Evolutionary conservation across 2,113 vertebrate genomes (phyloP).

Genomic region (Microcebus griseorufus): DNA sequence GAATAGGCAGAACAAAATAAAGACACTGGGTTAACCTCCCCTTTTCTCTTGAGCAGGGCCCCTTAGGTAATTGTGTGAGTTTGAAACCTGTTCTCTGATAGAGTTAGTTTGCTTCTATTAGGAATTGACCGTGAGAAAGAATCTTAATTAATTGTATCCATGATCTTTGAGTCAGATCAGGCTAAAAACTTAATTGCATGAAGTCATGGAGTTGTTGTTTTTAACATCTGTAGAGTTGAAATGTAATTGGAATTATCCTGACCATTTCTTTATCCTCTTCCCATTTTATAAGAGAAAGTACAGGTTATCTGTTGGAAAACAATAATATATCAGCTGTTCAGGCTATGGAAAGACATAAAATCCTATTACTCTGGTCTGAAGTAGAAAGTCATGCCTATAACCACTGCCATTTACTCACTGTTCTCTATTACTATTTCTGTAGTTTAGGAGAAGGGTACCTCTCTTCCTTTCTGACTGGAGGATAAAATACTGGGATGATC

Average conservation of each 20-base stretch:
- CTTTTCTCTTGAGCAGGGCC: background rate
- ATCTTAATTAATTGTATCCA: slow-evolving; percentile 30
- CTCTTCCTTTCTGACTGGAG: slow-evolving; percentile 51
- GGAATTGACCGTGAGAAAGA: slow-evolving; percentile 28
- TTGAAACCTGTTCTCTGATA: slow-evolving; percentile 33
- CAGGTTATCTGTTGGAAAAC: slow-evolving; percentile 38
- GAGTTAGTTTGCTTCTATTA: slow-evolving; percentile 48
- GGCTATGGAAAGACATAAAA: slow-evolving; percentile 27
- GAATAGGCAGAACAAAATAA: slow-evolving; percentile 19
- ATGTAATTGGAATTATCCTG: slow-evolving; percentile 33
- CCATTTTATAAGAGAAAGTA: slow-evolving; percentile 34
- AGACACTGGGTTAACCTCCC: background rate
- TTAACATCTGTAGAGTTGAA: slow-evolving; percentile 47
- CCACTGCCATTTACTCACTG: background rate
- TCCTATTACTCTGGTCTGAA: slow-evolving; percentile 39
- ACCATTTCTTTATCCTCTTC: slow-evolving; percentile 2
- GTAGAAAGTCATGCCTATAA: slow-evolving; percentile 38
- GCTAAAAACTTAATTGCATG: slow-evolving; percentile 43
- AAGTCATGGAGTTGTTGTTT: slow-evolving; percentile 62
- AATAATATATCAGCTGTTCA: background rate
- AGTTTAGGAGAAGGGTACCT: slow-evolving; percentile 44
- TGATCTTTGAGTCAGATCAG: slow-evolving; percentile 48
- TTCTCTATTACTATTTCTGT: slow-evolving; percentile 28
- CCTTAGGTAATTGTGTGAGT: slow-evolving; percentile 36
- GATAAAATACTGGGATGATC: slow-evolving; percentile 45